Evolutionary conservation across 2,797 vertebrate species (phyloP).

Genomic region (Poeciliopsis presidionis): DNA sequence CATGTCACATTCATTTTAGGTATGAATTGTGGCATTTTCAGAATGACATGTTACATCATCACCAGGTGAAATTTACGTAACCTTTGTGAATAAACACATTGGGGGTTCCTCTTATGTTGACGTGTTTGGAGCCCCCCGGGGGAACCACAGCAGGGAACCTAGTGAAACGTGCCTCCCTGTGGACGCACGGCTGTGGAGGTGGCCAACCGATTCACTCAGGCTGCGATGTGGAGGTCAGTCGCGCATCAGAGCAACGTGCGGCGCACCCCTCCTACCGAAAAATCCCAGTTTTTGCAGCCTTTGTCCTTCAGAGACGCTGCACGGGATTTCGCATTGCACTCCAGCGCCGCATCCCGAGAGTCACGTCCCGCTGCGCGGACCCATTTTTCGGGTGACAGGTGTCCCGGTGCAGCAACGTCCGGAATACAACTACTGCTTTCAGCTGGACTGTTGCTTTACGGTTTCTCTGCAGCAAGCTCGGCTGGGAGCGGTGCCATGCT

Average conservation of each 20-base stretch:
- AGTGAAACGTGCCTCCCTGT: conserved; percentile 55
- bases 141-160: conserved; percentile 10
- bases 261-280: neutral
- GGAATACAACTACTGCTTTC: conserved; percentile 40
- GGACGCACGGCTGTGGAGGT: conserved; percentile 22
- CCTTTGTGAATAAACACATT: neutral
- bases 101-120: neutral
- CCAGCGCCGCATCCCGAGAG: conserved; percentile 27
- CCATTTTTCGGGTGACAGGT: conserved; percentile 20
- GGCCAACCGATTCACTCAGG: conserved; percentile 25
- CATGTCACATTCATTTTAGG: neutral
- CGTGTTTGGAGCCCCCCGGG: neutral
- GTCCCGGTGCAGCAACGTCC: conserved; percentile 57
- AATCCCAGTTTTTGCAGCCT: neutral
- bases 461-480: conserved; percentile 47
- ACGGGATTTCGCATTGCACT: conserved; percentile 22
- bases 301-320: conserved; percentile 21
- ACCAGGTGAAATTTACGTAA: neutral
- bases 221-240: conserved; percentile 65
- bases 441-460: conserved; percentile 64
- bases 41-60: neutral
- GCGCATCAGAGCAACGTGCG: conserved; percentile 25
- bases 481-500: conserved; percentile 39
- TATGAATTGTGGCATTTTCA: neutral
- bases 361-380: conserved; percentile 50